Conservation (phyloP, 2,797 vertebrate species). For the Hydrocynus forskahlii region DNA sequence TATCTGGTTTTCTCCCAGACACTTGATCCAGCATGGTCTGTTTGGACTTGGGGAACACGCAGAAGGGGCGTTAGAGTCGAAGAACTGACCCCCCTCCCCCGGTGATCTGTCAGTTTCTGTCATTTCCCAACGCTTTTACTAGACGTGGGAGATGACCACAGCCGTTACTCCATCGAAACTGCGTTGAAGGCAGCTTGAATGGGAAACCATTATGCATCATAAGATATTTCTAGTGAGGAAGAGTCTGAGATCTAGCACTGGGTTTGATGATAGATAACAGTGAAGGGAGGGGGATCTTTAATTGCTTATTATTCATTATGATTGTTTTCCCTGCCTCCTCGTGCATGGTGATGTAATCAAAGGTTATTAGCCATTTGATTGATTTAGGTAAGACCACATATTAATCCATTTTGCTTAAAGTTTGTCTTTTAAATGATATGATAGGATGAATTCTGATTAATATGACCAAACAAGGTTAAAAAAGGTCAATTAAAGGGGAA, state of each 20-base stretch:
- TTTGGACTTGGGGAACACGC: conserved; percentile 36
- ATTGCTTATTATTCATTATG: too few relatives aligned
- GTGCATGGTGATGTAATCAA: too few relatives aligned
- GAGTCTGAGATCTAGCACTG: neutral
- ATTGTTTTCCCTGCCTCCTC: too few relatives aligned
- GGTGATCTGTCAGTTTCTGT: conserved; percentile 14
- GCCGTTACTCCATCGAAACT: neutral
- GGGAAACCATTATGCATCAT: neutral
- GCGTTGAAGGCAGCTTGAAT: neutral
- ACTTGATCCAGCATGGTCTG: conserved; percentile 43
- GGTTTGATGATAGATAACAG: neutral
- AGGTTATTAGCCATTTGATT: too few relatives aligned
- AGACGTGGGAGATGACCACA: neutral
- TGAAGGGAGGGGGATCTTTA: neutral
- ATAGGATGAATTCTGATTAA: too few relatives aligned
- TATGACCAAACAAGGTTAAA: too few relatives aligned
- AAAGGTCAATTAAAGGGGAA: too few relatives aligned
- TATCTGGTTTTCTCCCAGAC: conserved; percentile 42
- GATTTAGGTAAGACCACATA: too few relatives aligned
- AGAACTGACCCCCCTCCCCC: conserved; percentile 22
- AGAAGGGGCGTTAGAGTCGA: conserved; percentile 6
- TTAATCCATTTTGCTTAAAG: too few relatives aligned
- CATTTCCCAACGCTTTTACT: neutral
- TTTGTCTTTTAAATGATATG: too few relatives aligned
- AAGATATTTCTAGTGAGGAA: neutral